These are phyloP conservation scores for Embiotoca jacksoni DNA, from an alignment of 2,113 vertebrate genomes.

Conservation along the genomic window DNA sequence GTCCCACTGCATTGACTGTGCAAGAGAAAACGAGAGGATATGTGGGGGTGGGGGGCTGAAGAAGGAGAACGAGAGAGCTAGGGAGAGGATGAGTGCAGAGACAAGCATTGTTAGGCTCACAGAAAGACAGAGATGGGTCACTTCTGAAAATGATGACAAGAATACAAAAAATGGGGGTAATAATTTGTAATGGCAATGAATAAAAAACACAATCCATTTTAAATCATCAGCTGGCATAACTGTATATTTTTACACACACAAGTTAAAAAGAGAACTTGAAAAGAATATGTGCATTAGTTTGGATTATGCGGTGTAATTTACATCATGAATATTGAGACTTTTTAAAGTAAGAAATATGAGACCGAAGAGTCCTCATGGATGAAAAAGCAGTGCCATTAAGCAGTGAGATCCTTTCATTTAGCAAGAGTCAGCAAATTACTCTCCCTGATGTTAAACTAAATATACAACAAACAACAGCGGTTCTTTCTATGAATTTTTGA, in stretches of 20 bases:
- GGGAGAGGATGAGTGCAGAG: constrained; percentile 17
- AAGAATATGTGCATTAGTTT: background rate
- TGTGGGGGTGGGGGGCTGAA: constrained; percentile 22
- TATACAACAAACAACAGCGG: background rate
- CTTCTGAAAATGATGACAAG: background rate
- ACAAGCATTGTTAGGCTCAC: constrained; percentile 2
- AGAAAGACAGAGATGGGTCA: constrained; percentile 9
- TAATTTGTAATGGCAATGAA: constrained; percentile 1
- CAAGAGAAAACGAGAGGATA: constrained; percentile 41
- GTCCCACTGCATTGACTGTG: constrained; percentile 69
- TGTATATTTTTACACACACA: background rate
- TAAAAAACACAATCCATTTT: background rate
- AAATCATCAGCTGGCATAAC: background rate
- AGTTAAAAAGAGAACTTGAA: constrained; percentile 1
- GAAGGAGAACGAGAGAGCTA: constrained; percentile 12
- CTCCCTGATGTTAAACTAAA: background rate
- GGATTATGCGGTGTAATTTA: background rate
- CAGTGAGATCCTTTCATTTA: background rate
- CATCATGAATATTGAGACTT: background rate
- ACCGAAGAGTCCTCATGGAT: background rate
- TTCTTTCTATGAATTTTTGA: background rate
- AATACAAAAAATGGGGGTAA: background rate
- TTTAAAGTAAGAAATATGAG: background rate
- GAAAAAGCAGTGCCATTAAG: background rate
- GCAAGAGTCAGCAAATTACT: background rate